Evolutionary conservation across 1,140 invertebrate genomes (phyloP).

Genomic region (Heliconius congener): DNA sequence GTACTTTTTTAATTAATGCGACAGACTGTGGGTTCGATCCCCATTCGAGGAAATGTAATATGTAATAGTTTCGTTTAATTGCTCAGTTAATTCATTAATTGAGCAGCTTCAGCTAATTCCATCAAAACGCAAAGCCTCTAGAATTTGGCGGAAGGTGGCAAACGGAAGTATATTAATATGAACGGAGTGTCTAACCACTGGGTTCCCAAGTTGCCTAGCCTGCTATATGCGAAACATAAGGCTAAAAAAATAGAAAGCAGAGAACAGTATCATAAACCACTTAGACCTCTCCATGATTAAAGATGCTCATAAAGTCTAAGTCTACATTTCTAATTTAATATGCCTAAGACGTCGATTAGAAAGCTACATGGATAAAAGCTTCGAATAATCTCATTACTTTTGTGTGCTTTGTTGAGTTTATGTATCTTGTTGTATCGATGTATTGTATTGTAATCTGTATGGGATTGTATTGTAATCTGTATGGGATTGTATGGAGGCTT

Average conservation of each 20-base stretch:
- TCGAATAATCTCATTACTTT: background rate
- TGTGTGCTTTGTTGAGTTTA: background rate
- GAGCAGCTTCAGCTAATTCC: no score
- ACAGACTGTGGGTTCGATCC: no score
- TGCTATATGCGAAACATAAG: no score
- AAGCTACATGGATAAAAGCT: background rate
- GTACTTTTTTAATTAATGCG: no score
- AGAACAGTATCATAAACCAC: background rate
- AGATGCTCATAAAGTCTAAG: background rate
- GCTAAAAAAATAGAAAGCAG: background rate
- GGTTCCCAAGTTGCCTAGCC: no score
- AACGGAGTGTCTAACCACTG: no score
- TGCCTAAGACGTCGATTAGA: background rate
- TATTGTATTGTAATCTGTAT: conserved; percentile 1
- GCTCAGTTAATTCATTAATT: no score
- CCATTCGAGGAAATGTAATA: no score
- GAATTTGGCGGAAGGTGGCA: no score
- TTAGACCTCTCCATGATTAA: background rate
- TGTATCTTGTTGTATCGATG: background rate
- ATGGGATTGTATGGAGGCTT: background rate
- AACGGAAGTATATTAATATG: no score
- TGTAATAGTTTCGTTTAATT: no score
- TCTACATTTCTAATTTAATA: conserved; percentile 1
- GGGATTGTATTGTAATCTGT: background rate
- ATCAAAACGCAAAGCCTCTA: no score